Percentiles rank a stretch among this genome's conserved stretches.
phyloP scores from a whole-genome alignment of 2,888 invertebrate genomes.

The Cryptocheilus praepositus region DNA sequence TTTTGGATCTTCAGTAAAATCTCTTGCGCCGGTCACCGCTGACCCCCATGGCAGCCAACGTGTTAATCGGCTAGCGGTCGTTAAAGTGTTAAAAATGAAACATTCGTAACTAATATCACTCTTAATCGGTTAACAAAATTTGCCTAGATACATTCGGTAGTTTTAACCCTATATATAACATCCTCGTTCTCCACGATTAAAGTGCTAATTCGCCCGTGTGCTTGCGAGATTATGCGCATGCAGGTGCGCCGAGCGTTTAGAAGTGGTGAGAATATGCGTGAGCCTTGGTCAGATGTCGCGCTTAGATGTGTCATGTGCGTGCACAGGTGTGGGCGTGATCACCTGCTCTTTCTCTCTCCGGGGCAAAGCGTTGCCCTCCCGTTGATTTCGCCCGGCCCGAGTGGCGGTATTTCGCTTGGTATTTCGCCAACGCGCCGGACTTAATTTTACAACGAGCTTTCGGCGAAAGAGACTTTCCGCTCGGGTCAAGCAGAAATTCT shows the following conservation, averaged over 20 bases:
- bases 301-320: slow-evolving; percentile 22
- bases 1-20: too few species aligned
- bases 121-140: too few species aligned
- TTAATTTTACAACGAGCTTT: slow-evolving; percentile 48
- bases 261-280: background rate
- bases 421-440: slow-evolving; percentile 46
- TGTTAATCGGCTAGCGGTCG: too few species aligned
- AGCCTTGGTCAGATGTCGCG: slow-evolving; percentile 5
- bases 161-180: too few species aligned
- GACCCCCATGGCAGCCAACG: too few species aligned
- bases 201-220: background rate
- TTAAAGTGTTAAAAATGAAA: too few species aligned
- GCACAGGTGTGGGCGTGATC: slow-evolving; percentile 67
- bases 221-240: background rate
- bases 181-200: too few species aligned
- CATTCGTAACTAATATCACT: too few species aligned
- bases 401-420: slow-evolving; percentile 42
- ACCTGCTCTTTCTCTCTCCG: slow-evolving; percentile 58
- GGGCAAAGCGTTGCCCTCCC: slow-evolving; percentile 49
- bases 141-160: too few species aligned
- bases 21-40: too few species aligned
- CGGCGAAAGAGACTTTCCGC: slow-evolving; percentile 12
- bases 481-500: slow-evolving; percentile 38
- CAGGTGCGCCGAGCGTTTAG: background rate
- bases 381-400: slow-evolving; percentile 26